Evolutionary conservation across 2,113 vertebrate species (phyloP), one percentile per base, ranked within the genome.

Genomic region (Eudyptes chrysolophus): DNA sequence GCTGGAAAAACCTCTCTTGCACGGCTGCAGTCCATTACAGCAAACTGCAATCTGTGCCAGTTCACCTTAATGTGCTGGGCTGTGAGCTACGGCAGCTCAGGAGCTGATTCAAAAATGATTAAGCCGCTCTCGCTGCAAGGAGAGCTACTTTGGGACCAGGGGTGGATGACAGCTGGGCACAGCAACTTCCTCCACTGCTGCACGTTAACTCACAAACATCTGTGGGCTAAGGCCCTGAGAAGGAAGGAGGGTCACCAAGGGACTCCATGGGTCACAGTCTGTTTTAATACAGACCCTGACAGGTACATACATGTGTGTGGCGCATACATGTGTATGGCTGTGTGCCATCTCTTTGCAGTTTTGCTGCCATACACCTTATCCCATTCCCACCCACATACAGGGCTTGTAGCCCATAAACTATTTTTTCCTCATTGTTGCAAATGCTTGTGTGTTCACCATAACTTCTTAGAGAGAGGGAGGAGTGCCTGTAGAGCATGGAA

Each of bases 51-150:
- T 44, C 78, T 85, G 61, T 83, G 90, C 94, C 90, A 90, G 90
- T 24, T 92, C 92, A 57, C 92, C 88, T 86, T 82, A 88, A 83
- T 22, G 68, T 27, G 88, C 95, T 72, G 94, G 82, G 79, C 94
- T 92, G 75, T 30, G 78, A 96, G 90, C 88, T 86, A 6, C 34
- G 88, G 75, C 85, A 92, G 90, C n/a, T 60, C 75, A 27, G 49
- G 30, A 94, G 79, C 94, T 36, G 85, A 90, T 88, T 94, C 85
- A 79, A 19, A 96, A 94, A 85, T 92, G 78, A 95, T 90, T 68
- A 61, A 96, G 88, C 21, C 2, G 17, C 83, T 92, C 44, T 83
- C 4, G 11, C 79, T 83, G 62, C 75, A 65, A 69, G 70, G 90
- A 66, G 79, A 95, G 79, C 44, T 27, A 24, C 94, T 76, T 15